Conservation (phyloP, 2,888 invertebrate genomes). For the Empis stercorea region DNA sequence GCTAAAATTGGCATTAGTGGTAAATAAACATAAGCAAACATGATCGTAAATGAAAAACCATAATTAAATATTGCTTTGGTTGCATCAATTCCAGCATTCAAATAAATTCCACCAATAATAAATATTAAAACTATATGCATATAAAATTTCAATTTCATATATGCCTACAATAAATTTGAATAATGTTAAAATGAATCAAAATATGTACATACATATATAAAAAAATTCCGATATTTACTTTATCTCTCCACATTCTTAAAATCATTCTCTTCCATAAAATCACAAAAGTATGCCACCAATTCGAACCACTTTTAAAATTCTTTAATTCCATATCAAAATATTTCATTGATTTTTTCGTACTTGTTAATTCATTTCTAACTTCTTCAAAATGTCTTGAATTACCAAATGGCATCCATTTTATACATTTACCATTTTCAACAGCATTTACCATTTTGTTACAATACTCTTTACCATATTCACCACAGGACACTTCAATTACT, state of each 20-base stretch:
- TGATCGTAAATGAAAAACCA: constrained; percentile 67
- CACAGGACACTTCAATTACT: constrained; percentile 72
- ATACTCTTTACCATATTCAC: constrained; percentile 59
- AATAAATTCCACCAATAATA: constrained; percentile 56
- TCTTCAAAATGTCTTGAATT: not conserved
- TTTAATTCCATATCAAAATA: constrained; percentile 36
- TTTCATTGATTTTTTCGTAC: constrained; percentile 13
- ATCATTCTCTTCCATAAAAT: constrained; percentile 56
- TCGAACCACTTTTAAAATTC: constrained; percentile 42
- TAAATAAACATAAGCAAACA: constrained; percentile 66
- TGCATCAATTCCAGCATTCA: constrained; percentile 63
- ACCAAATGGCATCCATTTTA: constrained; percentile 38
- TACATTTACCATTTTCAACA: constrained; percentile 51
- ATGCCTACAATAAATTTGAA: constrained; percentile 43
- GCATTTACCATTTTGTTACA: constrained; percentile 54
- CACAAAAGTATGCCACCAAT: constrained; percentile 52
- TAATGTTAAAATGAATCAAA: not conserved
- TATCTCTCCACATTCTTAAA: constrained; percentile 61
- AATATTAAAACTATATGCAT: constrained; percentile 56
- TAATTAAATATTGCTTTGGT: constrained; percentile 74
- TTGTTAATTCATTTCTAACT: not conserved
- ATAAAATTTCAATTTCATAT: constrained; percentile 54
- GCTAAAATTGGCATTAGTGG: constrained; percentile 71
- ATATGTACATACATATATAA: not conserved
- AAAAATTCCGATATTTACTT: constrained; percentile 41